Evolutionary conservation across 2,797 vertebrate species (phyloP), one percentile per base, ranked within the genome.

Genomic region (Salmo trutta): DNA sequence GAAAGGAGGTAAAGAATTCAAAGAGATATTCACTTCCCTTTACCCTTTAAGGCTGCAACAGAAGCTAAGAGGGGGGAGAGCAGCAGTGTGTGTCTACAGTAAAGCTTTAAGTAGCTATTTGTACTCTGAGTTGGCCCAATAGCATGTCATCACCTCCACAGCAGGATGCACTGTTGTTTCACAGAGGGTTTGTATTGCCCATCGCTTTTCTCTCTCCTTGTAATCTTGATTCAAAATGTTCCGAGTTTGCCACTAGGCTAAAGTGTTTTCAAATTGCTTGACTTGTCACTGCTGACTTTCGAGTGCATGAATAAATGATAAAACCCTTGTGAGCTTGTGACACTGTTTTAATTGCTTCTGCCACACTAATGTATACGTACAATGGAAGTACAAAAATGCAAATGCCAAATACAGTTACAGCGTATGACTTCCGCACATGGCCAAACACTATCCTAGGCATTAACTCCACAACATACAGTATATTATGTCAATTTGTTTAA

Each of bases 261-360:
- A 83, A 84, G 68, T 64, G 71, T 36, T 74, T 81, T 76, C 78
- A 83, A 77, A 79, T 82, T 79, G 84, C 80, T 83, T 75, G 56
- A 76, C 73, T 85, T 79, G 80, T 80, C 53, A 85, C 77, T 36
- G 76, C 75, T 80, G 79, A 85, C 78, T 84, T 81, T 31, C 33
- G 73, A 77, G 59, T 65, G 74, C 77, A 73, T 85, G 76, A 80
- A 83, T 76, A 84, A 81, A 84, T 81, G 73, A 74, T 81, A 74
- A 80, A 82, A 78, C 64, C 70, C 75, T 75, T 76, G 82, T 82
- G 77, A 81, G 75, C 75, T 75, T 74, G 80, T 81, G 77, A 79
- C 78, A 78, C 75, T 75, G 71, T 81, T 84, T 84, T 83, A 82
- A 83, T 86, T 81, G 73, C 81, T 77, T 85, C 72, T 74, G 77